Percentiles rank a stretch among this genome's conserved stretches.
Conservation (phyloP, 2,113 vertebrate species). For the Vidua chalybeata region DNA sequence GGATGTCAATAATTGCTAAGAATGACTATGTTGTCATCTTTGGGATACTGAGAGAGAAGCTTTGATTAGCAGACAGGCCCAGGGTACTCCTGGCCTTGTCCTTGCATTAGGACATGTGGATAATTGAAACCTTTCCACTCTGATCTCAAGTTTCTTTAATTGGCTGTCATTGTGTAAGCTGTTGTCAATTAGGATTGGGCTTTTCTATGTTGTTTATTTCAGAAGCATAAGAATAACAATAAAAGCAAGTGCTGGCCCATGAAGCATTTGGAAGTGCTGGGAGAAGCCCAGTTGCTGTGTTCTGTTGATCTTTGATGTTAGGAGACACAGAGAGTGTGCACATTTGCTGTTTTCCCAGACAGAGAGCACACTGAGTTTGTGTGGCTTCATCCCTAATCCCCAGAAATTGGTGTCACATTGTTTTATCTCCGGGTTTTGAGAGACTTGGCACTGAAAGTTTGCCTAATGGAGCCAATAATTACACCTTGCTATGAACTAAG, state of each 20-base stretch:
- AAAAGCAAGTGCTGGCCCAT: not conserved
- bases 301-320: not conserved
- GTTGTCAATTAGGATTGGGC: conserved; percentile 18
- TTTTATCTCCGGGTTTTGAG: not conserved
- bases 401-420: not conserved
- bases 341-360: not conserved
- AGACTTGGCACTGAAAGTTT: not conserved
- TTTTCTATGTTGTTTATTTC: conserved; percentile 30
- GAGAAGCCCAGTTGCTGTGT: not conserved
- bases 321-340: not conserved
- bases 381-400: not conserved
- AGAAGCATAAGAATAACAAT: not conserved
- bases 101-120: not conserved
- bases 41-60: not conserved
- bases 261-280: not conserved
- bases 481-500: not conserved
- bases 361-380: not conserved
- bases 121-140: conserved; percentile 26
- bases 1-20: not conserved
- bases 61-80: not conserved
- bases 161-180: conserved; percentile 7
- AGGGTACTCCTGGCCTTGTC: not conserved
- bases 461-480: not conserved
- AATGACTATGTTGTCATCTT: not conserved
- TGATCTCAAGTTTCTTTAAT: not conserved